A percentile compares a stretch with the other conserved stretches of the same genome.
phyloP scores from a whole-genome alignment of 2,113 vertebrate species.

The Pionites leucogaster region DNA sequence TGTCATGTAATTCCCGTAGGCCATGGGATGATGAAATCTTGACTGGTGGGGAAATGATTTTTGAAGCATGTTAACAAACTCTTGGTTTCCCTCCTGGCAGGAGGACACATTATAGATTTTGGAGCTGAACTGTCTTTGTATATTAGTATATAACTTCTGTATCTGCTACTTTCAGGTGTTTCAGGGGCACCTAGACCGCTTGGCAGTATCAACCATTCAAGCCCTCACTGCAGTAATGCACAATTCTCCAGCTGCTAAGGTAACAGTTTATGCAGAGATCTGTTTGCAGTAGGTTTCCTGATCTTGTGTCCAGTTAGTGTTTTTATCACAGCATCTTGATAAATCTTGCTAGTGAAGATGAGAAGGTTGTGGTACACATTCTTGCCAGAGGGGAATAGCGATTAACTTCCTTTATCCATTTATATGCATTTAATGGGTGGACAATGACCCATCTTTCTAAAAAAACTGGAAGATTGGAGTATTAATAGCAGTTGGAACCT shows the following conservation, averaged over 20 bases:
- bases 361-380: neutral
- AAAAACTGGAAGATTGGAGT: neutral
- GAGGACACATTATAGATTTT: neutral
- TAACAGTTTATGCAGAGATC: slow-evolving; percentile 49
- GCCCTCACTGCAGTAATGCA: slow-evolving; percentile 96
- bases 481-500: neutral
- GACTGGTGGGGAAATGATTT: slow-evolving; percentile 30
- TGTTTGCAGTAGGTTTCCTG: neutral
- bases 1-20: slow-evolving; percentile 34
- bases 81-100: slow-evolving; percentile 20
- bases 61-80: slow-evolving; percentile 47
- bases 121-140: neutral
- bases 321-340: neutral
- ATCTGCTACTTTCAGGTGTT: slow-evolving; percentile 81
- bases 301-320: neutral
- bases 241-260: slow-evolving; percentile 98
- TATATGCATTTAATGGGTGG: neutral
- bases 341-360: neutral
- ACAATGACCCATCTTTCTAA: neutral
- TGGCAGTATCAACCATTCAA: slow-evolving; percentile 94
- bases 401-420: neutral
- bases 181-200: slow-evolving; percentile 89
- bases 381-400: neutral
- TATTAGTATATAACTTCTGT: slow-evolving; percentile 26
- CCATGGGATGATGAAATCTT: slow-evolving; percentile 28